Evolutionary conservation across 2,113 vertebrate genomes (phyloP), one percentile per base, ranked within the genome.

Genomic region (Aldabrachelys gigantea): DNA sequence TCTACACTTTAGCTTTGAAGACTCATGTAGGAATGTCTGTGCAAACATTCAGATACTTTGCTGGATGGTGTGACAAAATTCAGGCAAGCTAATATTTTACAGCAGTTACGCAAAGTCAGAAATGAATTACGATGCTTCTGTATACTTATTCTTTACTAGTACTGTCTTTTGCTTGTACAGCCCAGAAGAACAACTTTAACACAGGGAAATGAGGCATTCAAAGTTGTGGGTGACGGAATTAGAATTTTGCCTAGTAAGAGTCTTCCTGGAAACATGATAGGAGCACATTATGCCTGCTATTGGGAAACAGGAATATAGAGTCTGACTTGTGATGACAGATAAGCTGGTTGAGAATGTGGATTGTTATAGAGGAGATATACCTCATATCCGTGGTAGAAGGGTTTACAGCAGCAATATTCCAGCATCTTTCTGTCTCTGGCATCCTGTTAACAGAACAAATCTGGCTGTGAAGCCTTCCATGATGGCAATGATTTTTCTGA

Each of bases 21-120:
- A 99, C 99, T 22, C 99, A 99, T 14, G 88, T 99, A 12, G 99
- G 99, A 93, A 99, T 99, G 99, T 99, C 99, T 76, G 98, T 99
- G 86, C 98, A 99, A 91, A 99, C 98, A 19, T 99, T 99, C 96
- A 97, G 98, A 96, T 99, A 99, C 94, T 99, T 99, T 5, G 98
- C 98, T 86, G 98, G 99, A 96, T 99, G 99, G 99, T 99, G 99
- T 86, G 99, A 99, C 97, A 99, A 99, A 97, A 99, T 99, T 91
- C 99, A 99, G 98, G 99, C 97, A 97, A 97, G 95, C 78, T 49
- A 84, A 84, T 84, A 13, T 85, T 65, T 81, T 12, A 31, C 54
- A 56, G 14, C 57, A 6, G 4, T 2, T 41, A 50, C 29, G 4
- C 59, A 24, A 57, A 87, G 47, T 21, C 56, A 44, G 50, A 80